Percentiles rank a stretch among this genome's conserved stretches.
Evolutionary conservation across 2,113 vertebrate genomes (phyloP).

Genomic region (Sciurus niger): DNA sequence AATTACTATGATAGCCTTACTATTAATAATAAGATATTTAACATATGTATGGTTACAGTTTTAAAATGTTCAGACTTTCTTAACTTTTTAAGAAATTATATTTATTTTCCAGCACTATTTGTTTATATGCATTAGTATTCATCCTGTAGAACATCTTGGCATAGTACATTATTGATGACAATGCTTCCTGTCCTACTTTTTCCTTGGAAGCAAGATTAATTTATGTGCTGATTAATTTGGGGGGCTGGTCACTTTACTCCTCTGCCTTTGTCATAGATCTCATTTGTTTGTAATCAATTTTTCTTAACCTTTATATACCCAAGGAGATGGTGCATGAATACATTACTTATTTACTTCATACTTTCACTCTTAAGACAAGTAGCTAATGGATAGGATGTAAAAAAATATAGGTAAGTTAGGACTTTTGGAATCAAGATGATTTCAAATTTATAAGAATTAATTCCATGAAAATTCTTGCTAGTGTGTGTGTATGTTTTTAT

Average conservation of each 20-base stretch:
- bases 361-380: constrained; percentile 74
- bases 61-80: background rate
- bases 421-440: background rate
- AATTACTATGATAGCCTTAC: background rate
- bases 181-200: constrained; percentile 78
- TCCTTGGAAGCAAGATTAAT: constrained; percentile 86
- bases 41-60: background rate
- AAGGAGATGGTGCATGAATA: constrained; percentile 76
- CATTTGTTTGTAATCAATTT: constrained; percentile 87
- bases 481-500: background rate
- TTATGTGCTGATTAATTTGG: constrained; percentile 88
- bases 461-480: constrained; percentile 49
- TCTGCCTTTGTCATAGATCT: constrained; percentile 84
- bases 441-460: constrained; percentile 35
- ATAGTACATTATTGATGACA: constrained; percentile 77
- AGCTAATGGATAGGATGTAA: background rate
- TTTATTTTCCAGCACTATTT: constrained; percentile 55
- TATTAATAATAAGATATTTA: background rate
- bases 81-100: constrained; percentile 57
- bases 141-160: constrained; percentile 66
- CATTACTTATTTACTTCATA: constrained; percentile 83
- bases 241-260: constrained; percentile 75
- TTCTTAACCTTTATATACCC: constrained; percentile 85
- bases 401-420: constrained; percentile 25
- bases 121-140: constrained; percentile 66